These are phyloP conservation scores for Melanogrammus aeglefinus DNA, from an alignment of 2,797 vertebrate genomes.

Conservation along the genomic window DNA sequence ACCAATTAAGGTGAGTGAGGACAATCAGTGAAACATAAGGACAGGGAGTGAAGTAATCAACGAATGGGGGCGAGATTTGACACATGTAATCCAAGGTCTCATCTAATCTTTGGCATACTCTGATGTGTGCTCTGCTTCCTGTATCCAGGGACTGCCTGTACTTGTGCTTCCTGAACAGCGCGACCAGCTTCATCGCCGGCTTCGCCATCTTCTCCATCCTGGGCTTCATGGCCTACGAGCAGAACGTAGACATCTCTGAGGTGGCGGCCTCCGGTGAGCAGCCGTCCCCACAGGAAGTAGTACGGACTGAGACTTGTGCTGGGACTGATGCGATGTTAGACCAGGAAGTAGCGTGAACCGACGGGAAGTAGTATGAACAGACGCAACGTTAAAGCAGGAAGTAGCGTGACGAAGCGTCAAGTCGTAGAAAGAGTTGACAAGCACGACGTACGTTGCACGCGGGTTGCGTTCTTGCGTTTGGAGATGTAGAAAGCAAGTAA, in stretches of 20 bases:
- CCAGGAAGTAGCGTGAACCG: no score
- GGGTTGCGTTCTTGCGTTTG: no score
- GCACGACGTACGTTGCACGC: no score
- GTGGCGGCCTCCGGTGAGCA: slow-evolving; percentile 85
- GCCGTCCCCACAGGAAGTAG: background rate
- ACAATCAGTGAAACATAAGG: no score
- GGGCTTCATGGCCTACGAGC: slow-evolving; percentile 90
- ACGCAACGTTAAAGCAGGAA: background rate
- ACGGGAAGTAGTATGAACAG: no score
- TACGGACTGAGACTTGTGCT: no score
- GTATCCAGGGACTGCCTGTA: slow-evolving; percentile 81
- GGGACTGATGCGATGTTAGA: no score
- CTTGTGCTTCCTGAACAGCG: slow-evolving; percentile 86
- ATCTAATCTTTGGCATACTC: background rate
- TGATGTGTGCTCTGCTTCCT: slow-evolving; percentile 23
- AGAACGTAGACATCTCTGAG: slow-evolving; percentile 86
- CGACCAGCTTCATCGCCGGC: slow-evolving; percentile 87
- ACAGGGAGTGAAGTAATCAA: no score
- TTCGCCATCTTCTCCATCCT: slow-evolving; percentile 94
- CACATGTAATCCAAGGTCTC: background rate
- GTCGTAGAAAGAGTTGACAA: background rate
- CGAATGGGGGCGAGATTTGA: no score
- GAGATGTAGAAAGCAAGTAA: no score
- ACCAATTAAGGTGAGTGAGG: no score
- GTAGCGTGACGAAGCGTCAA: background rate